Base-by-base conservation (phyloP, 2,797 vertebrate species). In the Toxotes lorentzi region DNA sequence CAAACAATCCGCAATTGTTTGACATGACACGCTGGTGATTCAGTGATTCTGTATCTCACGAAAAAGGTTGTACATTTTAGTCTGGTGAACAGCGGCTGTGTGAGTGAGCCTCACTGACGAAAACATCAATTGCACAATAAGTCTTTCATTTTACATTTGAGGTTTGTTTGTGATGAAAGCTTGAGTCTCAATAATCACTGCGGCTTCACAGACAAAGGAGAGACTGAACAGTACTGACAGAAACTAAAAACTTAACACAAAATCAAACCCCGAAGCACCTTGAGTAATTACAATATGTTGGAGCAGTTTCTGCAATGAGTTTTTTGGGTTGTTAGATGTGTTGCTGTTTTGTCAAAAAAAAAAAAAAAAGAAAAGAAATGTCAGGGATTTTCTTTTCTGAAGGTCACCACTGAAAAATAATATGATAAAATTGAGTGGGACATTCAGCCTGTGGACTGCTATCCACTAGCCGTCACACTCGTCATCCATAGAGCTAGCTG, bases 61-160 rank as follows among this genome's bases (percentile, higher is more conserved):
- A 30, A 78, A 66, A 69, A 41, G 27, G 51, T 32, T 68, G 67
- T 21, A 50, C 34, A 38, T 58, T 34, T 21, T 35, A 10, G 43
- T n/a, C 19, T 62, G 2, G 6, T 24, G 17, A 65, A 66, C 54
- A 53, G 40, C 61, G 76, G 59, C 21, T 61, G 38, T 60, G 16
- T 27, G 23, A 4, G 23, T 24, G 40, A 41, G 43, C n/a, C 14
- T 35, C 35, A 35, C 35, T 35, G 7, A 35, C 7, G 32, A 62
- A 70, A 51, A 59, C 47, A 57, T 35, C 35, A 7, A 7, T 2
- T 35, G 9, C 6, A 35, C 35, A 35, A 35, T 7, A 35, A 35
- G 35, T 62, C 34, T 63, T 70, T 76, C 23, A 59, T 71, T 73
- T 73, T 41, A 41, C 30, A 40, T 60, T 32, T 50, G 17, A 41